phyloP scores from a whole-genome alignment of 2,797 vertebrate genomes.

The Crocodylus rhombifer region DNA sequence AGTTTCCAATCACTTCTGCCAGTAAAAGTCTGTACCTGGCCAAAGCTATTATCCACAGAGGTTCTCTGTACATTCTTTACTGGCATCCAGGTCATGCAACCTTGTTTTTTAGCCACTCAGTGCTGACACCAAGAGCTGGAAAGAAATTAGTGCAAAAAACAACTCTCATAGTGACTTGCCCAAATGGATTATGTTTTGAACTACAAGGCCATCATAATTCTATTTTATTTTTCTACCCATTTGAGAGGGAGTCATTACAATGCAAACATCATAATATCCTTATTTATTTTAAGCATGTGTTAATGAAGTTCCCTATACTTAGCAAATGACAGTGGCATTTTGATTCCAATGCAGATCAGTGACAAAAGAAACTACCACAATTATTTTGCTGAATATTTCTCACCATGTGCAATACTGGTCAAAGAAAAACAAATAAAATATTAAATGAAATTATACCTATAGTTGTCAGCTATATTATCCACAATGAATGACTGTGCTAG shows the following conservation, averaged over 20 bases:
- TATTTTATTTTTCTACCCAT: not conserved
- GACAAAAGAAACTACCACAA: not conserved
- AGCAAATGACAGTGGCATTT: not conserved
- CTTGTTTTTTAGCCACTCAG: not conserved
- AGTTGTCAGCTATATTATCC: slow-evolving; percentile 27
- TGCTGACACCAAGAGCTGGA: not conserved
- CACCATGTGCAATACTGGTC: not conserved
- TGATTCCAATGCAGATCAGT: not conserved
- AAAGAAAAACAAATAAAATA: not conserved
- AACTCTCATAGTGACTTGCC: not conserved
- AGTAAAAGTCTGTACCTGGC: too few relatives aligned
- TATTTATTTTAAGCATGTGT: not conserved
- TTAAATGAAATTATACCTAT: not conserved
- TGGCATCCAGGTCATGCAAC: not conserved
- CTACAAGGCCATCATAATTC: not conserved
- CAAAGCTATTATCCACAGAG: not conserved
- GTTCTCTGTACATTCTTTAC: not conserved
- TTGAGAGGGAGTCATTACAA: not conserved
- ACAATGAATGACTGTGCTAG: not conserved
- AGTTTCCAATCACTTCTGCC: too few relatives aligned
- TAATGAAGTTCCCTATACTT: not conserved
- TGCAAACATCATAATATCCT: fast-evolving
- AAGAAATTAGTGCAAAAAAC: not conserved
- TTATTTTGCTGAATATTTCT: slow-evolving; percentile 1
- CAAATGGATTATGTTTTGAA: not conserved